A percentile compares a stretch with the other conserved stretches of the same genome.
phyloP scores from a whole-genome alignment of 2,113 vertebrate genomes.

The Scartelaos histophorus region DNA sequence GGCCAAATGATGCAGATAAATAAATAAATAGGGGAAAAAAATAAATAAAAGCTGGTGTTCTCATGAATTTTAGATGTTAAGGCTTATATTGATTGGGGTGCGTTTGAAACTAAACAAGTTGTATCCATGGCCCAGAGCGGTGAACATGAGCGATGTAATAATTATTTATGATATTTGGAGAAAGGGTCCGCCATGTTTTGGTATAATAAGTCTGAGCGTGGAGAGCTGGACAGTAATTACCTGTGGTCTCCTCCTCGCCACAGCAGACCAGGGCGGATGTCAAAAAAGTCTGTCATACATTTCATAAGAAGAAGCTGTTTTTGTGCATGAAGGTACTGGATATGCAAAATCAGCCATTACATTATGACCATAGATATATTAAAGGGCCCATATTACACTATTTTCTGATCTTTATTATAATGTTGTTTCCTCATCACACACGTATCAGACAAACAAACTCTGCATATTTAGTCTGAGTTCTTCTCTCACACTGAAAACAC shows the following conservation, averaged over 20 bases:
- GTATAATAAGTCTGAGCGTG: slow-evolving; percentile 60
- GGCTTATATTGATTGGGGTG: slow-evolving; percentile 72
- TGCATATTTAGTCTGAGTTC: too few species aligned
- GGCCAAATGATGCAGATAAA: slow-evolving; percentile 59
- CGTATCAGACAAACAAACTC: too few species aligned
- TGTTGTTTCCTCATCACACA: too few species aligned
- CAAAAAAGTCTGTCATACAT: slow-evolving; percentile 2
- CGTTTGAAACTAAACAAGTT: slow-evolving; percentile 81
- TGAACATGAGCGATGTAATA: slow-evolving; percentile 69
- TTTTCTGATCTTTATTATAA: too few species aligned
- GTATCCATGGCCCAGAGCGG: slow-evolving; percentile 77
- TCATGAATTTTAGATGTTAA: slow-evolving; percentile 81
- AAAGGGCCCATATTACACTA: too few species aligned
- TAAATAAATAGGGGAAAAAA: slow-evolving; percentile 55
- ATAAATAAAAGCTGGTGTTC: slow-evolving; percentile 74
- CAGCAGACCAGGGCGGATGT: slow-evolving; percentile 36
- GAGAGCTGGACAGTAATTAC: slow-evolving; percentile 58
- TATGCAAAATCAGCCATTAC: not conserved
- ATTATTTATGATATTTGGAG: slow-evolving; percentile 80
- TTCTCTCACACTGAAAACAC: too few species aligned
- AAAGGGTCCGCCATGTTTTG: slow-evolving; percentile 62
- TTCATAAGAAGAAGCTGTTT: slow-evolving; percentile 35
- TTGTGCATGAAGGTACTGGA: not conserved
- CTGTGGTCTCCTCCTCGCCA: slow-evolving; percentile 43
- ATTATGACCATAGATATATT: not conserved